phyloP scores from a whole-genome alignment of 2,888 invertebrate species.

The Machimus rusticus region DNA sequence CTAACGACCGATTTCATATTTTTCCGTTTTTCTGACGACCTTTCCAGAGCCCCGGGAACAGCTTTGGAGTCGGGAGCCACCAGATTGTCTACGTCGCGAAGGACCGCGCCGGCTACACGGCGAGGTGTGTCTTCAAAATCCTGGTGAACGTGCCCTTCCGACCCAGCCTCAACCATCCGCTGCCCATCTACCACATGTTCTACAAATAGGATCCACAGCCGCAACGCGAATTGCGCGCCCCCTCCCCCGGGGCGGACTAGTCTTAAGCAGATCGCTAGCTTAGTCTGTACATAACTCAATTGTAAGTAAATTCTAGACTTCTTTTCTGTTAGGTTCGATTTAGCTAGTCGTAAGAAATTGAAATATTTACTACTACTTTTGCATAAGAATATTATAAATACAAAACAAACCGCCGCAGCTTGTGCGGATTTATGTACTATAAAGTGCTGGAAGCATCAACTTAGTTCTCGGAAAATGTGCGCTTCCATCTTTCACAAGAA shows the following conservation, averaged over 20 bases:
- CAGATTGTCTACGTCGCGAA: conserved; percentile 64
- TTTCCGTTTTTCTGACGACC: conserved; percentile 37
- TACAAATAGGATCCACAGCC: conserved; percentile 35
- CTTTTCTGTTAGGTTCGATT: neutral
- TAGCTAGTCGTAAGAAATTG: conserved; percentile 35
- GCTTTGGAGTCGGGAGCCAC: conserved; percentile 63
- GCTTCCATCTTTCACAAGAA: neutral
- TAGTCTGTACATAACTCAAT: conserved; percentile 12
- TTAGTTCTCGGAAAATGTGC: neutral
- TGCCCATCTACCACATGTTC: conserved; percentile 48
- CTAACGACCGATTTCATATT: neutral
- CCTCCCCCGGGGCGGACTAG: neutral
- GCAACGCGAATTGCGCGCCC: neutral
- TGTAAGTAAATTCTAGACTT: conserved; percentile 18
- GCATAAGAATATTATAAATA: neutral
- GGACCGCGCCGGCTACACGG: conserved; percentile 64
- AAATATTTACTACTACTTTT: neutral
- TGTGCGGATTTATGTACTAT: neutral
- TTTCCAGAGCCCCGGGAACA: conserved; percentile 62
- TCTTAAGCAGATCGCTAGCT: neutral
- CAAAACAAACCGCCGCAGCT: neutral
- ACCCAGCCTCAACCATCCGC: conserved; percentile 45
- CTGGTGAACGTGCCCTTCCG: conserved; percentile 48
- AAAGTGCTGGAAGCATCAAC: neutral
- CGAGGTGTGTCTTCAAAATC: conserved; percentile 63